phyloP scores from a whole-genome alignment of 2,888 invertebrate species.

The Rotaria socialis region DNA sequence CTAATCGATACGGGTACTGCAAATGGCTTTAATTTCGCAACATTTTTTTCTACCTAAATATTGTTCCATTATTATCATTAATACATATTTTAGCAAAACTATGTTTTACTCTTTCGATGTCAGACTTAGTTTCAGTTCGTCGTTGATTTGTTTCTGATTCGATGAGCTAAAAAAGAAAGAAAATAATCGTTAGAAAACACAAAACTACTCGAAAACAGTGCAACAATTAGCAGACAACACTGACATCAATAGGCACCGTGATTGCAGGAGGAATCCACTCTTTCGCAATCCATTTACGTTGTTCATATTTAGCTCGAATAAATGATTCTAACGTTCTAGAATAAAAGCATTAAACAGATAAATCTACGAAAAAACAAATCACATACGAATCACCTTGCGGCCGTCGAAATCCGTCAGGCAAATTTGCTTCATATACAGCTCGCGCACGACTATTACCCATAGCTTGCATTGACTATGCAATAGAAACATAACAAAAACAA shows the following conservation, averaged over 20 bases:
- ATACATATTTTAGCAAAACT: neutral
- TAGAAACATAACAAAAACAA: neutral
- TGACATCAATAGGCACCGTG: conserved; percentile 71
- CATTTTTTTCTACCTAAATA: neutral
- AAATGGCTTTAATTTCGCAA: neutral
- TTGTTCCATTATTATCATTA: too few species aligned
- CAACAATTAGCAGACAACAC: neutral
- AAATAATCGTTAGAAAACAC: too few species aligned
- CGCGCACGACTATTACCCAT: conserved; percentile 93
- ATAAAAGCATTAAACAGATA: conserved; percentile 39
- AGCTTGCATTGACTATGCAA: conserved; percentile 69
- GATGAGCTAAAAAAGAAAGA: neutral
- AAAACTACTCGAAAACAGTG: too few species aligned
- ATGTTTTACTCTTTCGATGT: neutral
- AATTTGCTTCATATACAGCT: conserved; percentile 91
- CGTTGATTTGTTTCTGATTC: neutral
- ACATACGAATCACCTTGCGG: conserved; percentile 76
- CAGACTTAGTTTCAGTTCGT: neutral
- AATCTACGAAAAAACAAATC: too few species aligned
- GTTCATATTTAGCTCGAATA: conserved; percentile 94
- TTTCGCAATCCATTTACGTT: conserved; percentile 92
- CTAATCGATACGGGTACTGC: neutral
- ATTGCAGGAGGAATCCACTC: conserved; percentile 76
- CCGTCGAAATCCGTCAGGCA: conserved; percentile 87
- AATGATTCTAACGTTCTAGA: conserved; percentile 76